Conservation (phyloP, 2,797 vertebrate species). For the Mus caroli region DNA sequence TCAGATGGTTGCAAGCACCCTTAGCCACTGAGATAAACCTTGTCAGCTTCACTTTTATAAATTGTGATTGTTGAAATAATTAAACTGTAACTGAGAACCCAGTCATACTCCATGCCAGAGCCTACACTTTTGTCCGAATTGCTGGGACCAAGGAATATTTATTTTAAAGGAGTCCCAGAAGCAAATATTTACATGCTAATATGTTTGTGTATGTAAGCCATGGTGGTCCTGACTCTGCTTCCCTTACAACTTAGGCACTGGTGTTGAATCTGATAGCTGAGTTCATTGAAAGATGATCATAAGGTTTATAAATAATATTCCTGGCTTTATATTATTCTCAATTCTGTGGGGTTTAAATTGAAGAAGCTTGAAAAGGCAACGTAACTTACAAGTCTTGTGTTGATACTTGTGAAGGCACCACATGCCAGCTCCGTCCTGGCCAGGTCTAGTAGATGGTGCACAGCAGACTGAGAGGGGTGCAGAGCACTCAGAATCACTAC, state of each 20-base stretch:
- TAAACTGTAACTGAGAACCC: slow-evolving; percentile 54
- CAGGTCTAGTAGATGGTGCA: background rate
- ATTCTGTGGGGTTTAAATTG: slow-evolving; percentile 16
- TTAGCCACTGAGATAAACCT: background rate
- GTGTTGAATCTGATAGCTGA: slow-evolving; percentile 60
- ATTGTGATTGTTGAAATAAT: slow-evolving; percentile 45
- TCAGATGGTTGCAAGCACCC: background rate
- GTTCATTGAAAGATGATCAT: background rate
- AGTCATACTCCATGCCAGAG: background rate
- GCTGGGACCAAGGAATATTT: background rate
- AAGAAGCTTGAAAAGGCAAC: slow-evolving; percentile 52
- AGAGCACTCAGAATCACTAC: background rate
- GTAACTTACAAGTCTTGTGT: background rate
- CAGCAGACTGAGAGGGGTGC: background rate
- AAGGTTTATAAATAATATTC: background rate
- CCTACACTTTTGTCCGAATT: background rate
- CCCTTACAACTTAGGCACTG: background rate
- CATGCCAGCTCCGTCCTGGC: background rate
- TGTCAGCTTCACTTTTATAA: background rate
- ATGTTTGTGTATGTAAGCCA: background rate
- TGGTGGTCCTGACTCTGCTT: background rate
- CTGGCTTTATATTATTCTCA: slow-evolving; percentile 7
- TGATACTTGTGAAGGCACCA: slow-evolving; percentile 9
- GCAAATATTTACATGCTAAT: background rate
- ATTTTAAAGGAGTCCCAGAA: slow-evolving; percentile 33